A percentile compares a stretch with the other conserved stretches of the same genome.
phyloP scores from a whole-genome alignment of 2,797 vertebrate genomes.

The Picus viridis region DNA sequence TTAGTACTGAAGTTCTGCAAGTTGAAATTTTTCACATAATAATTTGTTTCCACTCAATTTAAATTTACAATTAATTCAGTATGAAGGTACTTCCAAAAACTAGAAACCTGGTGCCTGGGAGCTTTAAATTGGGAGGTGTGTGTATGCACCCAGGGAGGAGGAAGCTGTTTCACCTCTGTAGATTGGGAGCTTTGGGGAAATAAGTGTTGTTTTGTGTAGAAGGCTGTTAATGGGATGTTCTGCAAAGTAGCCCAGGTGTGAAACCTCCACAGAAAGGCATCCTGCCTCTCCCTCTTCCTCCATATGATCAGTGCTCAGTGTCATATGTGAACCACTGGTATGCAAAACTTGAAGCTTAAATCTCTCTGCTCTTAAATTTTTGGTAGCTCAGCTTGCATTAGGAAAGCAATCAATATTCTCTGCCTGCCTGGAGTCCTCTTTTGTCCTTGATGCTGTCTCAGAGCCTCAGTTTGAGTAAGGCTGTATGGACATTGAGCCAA shows the following conservation, averaged over 20 bases:
- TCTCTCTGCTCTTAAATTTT: background rate
- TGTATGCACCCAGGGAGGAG: background rate
- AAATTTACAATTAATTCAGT: background rate
- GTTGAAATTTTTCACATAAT: background rate
- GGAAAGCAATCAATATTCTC: background rate
- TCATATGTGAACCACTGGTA: background rate
- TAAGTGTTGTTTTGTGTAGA: background rate
- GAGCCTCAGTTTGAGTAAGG: background rate
- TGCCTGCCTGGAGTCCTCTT: fast-evolving
- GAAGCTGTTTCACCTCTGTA: background rate
- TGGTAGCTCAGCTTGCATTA: background rate
- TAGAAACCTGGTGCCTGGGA: background rate
- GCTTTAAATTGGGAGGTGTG: background rate
- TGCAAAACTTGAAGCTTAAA: background rate
- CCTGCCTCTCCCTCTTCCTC: background rate
- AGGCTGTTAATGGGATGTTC: background rate
- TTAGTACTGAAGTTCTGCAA: background rate
- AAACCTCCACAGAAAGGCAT: background rate
- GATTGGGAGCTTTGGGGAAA: background rate
- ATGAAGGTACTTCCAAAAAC: background rate
- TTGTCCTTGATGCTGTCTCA: background rate
- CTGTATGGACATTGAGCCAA: background rate
- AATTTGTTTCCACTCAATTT: background rate
- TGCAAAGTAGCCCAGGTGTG: background rate
- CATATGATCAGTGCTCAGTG: background rate